These are phyloP conservation scores for Drosophila bocqueti DNA, from an alignment of 1,140 invertebrate species.

Conservation along the genomic window DNA sequence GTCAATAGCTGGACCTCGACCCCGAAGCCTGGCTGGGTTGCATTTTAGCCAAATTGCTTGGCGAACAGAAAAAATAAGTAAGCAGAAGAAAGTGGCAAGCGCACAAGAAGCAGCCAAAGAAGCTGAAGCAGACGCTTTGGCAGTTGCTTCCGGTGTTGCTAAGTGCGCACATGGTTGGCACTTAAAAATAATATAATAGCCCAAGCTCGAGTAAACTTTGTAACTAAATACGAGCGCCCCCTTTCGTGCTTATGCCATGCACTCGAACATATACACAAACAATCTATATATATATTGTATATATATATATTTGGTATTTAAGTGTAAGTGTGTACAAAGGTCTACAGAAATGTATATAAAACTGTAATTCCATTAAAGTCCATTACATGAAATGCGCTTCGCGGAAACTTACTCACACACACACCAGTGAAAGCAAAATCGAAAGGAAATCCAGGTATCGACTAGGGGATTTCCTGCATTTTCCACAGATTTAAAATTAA, in stretches of 20 bases:
- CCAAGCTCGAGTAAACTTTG: conserved; percentile 79
- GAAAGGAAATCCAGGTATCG: neutral
- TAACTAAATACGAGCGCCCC: conserved; percentile 76
- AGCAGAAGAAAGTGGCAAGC: conserved; percentile 10
- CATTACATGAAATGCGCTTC: conserved; percentile 74
- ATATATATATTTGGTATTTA: conserved; percentile 15
- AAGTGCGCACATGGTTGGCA: conserved; percentile 76
- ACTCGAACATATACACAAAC: conserved; percentile 25
- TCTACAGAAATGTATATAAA: conserved; percentile 64
- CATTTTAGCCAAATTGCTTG: conserved; percentile 81
- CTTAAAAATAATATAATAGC: conserved; percentile 81
- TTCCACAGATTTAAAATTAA: neutral
- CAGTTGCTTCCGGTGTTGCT: conserved; percentile 74
- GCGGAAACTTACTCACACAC: conserved; percentile 30
- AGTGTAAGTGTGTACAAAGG: conserved; percentile 35
- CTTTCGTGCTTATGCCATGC: conserved; percentile 57
- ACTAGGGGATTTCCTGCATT: neutral
- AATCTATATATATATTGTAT: conserved; percentile 21
- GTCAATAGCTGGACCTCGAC: conserved; percentile 63
- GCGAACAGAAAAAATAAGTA: neutral
- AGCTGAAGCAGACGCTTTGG: conserved; percentile 30
- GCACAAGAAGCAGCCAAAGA: conserved; percentile 9
- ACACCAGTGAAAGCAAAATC: neutral
- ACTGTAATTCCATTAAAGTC: conserved; percentile 83
- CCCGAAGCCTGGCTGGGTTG: conserved; percentile 44